Percentiles rank a stretch among this genome's conserved stretches.
phyloP scores from a whole-genome alignment of 2,888 invertebrate genomes.

The Megalurothrips usitatus region DNA sequence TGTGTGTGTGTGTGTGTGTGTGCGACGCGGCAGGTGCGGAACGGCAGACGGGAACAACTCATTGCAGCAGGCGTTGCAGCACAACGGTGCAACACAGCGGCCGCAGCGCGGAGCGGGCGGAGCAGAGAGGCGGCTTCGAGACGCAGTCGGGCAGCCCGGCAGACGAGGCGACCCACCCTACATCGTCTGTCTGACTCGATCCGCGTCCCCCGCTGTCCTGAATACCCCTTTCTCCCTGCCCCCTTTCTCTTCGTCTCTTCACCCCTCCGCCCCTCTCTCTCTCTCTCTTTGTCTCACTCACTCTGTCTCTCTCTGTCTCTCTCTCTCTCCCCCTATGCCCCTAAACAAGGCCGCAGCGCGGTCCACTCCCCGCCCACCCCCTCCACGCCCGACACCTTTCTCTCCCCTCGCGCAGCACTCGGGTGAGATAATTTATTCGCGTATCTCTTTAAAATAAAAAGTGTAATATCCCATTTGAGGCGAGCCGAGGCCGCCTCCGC shows the following conservation, averaged over 20 bases:
- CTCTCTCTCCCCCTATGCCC: neutral
- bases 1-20: too few species aligned
- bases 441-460: neutral
- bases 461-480: neutral
- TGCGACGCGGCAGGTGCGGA: too few species aligned
- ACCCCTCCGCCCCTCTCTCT: neutral
- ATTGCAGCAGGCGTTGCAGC: too few species aligned
- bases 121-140: too few species aligned
- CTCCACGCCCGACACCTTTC: neutral
- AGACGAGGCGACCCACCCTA: too few species aligned
- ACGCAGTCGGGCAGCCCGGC: too few species aligned
- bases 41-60: too few species aligned
- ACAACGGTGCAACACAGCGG: too few species aligned
- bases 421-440: neutral
- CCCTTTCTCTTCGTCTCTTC: neutral
- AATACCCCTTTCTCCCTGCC: neutral
- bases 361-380: neutral
- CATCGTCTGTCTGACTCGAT: too few species aligned
- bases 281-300: too few species aligned
- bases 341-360: neutral
- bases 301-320: neutral
- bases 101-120: too few species aligned
- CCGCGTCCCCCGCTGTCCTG: neutral
- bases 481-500: neutral
- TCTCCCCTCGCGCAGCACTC: neutral